phyloP scores from a whole-genome alignment of 2,113 vertebrate genomes.

The Mohoua ochrocephala region DNA sequence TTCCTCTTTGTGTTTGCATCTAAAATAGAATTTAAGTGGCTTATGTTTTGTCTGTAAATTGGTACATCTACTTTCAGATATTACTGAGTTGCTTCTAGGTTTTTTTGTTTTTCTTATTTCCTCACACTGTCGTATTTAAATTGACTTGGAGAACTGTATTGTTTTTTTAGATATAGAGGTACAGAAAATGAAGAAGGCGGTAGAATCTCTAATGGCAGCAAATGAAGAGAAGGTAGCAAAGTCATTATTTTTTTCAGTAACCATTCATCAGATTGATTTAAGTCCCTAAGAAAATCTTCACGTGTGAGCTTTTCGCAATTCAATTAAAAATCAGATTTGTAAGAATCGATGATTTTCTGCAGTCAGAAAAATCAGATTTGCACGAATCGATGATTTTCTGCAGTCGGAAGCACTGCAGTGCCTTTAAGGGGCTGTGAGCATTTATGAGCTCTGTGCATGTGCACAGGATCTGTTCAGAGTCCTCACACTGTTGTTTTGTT shows the following conservation, averaged over 20 bases:
- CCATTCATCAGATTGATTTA: neutral
- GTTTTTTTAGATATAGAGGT: conserved; percentile 89
- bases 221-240: conserved; percentile 84
- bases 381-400: neutral
- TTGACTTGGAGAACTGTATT: conserved; percentile 15
- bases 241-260: neutral
- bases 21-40: neutral
- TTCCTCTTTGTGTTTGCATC: neutral
- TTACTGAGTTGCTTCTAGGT: neutral
- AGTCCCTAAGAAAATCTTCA: neutral
- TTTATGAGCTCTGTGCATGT: neutral
- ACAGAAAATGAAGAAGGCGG: conserved; percentile 93
- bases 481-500: neutral
- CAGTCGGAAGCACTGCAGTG: neutral
- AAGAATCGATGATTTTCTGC: neutral
- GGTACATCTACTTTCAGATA: neutral
- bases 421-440: neutral
- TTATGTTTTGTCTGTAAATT: neutral
- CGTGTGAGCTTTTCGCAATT: neutral
- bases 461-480: neutral
- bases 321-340: neutral
- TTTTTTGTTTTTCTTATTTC: neutral
- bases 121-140: neutral
- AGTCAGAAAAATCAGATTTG: neutral
- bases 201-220: conserved; percentile 92